phyloP scores from a whole-genome alignment of 2,888 invertebrate species.

The Apoderus coryli region DNA sequence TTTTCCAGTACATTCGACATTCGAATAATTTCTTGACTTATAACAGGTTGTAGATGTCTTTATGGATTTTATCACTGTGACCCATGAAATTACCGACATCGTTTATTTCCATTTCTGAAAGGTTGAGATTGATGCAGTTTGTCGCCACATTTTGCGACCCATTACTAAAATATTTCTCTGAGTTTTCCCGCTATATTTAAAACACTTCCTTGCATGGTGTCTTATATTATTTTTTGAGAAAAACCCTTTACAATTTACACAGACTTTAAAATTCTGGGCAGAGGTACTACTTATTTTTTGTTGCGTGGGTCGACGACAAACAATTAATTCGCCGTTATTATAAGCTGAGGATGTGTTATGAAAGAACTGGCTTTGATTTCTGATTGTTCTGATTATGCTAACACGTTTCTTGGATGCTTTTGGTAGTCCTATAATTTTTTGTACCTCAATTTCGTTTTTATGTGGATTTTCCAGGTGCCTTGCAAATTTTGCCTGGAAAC shows the following conservation, averaged over 20 bases:
- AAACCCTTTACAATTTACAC: conserved; percentile 17
- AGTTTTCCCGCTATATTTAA: conserved; percentile 11
- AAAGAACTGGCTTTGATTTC: no score
- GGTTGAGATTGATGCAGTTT: conserved; percentile 15
- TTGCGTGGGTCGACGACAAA: no score
- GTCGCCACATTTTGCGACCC: conserved; percentile 20
- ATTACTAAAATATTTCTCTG: conserved; percentile 12
- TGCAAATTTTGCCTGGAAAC: no score
- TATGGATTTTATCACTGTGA: conserved; percentile 19
- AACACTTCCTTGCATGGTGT: conserved; percentile 15
- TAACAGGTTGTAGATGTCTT: conserved; percentile 16
- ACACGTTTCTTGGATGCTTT: no score
- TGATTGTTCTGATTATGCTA: no score
- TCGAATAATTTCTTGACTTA: conserved; percentile 15
- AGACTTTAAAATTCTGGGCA: conserved; percentile 15
- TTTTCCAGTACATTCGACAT: conserved; percentile 17
- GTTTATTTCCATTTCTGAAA: conserved; percentile 18
- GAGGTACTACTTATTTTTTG: no score
- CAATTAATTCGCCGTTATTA: no score
- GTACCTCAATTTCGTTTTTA: no score
- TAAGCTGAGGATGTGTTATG: no score
- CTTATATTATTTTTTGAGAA: conserved; percentile 16
- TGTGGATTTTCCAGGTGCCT: no score
- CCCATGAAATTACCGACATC: conserved; percentile 19
- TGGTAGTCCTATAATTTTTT: no score